Conservation (phyloP, 2,888 invertebrate species). For the Cryptocephalus moraei region DNA sequence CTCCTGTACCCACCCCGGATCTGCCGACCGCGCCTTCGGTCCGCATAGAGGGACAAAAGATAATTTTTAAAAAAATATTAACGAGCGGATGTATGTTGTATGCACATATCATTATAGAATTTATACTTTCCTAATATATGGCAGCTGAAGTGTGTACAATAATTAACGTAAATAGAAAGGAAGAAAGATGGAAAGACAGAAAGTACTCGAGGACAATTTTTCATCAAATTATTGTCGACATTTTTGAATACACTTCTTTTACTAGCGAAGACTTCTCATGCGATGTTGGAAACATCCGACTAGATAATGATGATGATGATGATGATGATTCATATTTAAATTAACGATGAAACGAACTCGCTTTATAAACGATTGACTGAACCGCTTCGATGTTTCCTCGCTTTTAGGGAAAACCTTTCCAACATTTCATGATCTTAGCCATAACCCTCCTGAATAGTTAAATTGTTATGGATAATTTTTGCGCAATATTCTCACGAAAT, state of each 20-base stretch:
- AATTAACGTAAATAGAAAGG: constrained; percentile 14
- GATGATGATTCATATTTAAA: not conserved
- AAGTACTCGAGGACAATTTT: too few species aligned
- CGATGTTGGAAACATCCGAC: constrained; percentile 13
- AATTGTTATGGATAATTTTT: constrained; percentile 35
- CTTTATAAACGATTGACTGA: too few species aligned
- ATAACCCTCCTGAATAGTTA: constrained; percentile 31
- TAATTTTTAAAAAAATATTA: constrained; percentile 11
- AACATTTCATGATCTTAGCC: constrained; percentile 22
- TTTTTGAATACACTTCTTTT: not conserved
- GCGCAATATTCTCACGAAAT: constrained; percentile 25
- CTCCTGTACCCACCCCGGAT: constrained; percentile 7
- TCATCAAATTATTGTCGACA: not conserved
- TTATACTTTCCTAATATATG: constrained; percentile 37
- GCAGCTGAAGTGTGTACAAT: constrained; percentile 32
- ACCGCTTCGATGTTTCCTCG: too few species aligned
- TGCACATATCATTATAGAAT: constrained; percentile 40
- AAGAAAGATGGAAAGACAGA: too few species aligned
- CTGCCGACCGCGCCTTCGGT: not conserved
- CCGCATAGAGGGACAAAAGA: too few species aligned
- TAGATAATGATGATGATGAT: not conserved
- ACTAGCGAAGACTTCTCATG: constrained; percentile 12
- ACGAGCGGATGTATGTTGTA: constrained; percentile 31
- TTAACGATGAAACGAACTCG: not conserved
- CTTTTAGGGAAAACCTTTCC: constrained; percentile 12